phyloP scores from a whole-genome alignment of 2,888 invertebrate genomes.

The Brenthis daphne region DNA sequence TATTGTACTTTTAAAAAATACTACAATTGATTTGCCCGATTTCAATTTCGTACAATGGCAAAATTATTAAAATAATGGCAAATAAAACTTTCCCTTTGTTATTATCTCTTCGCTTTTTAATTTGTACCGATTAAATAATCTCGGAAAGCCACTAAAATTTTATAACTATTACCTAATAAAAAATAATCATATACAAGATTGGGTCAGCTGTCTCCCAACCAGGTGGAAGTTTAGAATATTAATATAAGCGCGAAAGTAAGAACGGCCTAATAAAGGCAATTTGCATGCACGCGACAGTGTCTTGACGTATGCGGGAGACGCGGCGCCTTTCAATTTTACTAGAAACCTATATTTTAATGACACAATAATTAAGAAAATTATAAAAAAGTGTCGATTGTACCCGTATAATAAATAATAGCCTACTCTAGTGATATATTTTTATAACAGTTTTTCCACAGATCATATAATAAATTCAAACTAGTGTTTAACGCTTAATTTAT shows the following conservation, averaged over 20 bases:
- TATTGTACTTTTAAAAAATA: no score
- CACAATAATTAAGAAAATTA: slow-evolving; percentile 9
- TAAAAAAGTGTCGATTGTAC: slow-evolving; percentile 16
- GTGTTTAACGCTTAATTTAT: no score
- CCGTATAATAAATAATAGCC: slow-evolving; percentile 19
- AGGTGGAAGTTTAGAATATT: slow-evolving; percentile 33
- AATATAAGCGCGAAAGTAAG: slow-evolving; percentile 31
- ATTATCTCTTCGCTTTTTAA: slow-evolving; percentile 1
- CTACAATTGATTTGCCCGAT: no score
- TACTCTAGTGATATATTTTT: no score
- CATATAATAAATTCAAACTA: no score
- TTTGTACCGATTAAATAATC: slow-evolving; percentile 12
- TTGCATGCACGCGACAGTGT: slow-evolving; percentile 32
- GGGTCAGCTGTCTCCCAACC: slow-evolving; percentile 32
- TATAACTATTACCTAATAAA: slow-evolving; percentile 27
- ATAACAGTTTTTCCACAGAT: no score
- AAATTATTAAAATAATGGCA: not conserved
- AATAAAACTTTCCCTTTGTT: not conserved
- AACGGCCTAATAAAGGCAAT: slow-evolving; percentile 34
- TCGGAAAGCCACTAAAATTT: slow-evolving; percentile 24
- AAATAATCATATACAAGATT: slow-evolving; percentile 24
- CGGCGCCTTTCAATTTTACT: not conserved
- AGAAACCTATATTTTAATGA: slow-evolving; percentile 19
- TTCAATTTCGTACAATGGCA: no score
- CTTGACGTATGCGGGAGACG: slow-evolving; percentile 35